Percentiles rank a stretch among this genome's conserved stretches.
Evolutionary conservation across 2,888 invertebrate genomes (phyloP).

Genomic region (Temnothorax rugatulus): DNA sequence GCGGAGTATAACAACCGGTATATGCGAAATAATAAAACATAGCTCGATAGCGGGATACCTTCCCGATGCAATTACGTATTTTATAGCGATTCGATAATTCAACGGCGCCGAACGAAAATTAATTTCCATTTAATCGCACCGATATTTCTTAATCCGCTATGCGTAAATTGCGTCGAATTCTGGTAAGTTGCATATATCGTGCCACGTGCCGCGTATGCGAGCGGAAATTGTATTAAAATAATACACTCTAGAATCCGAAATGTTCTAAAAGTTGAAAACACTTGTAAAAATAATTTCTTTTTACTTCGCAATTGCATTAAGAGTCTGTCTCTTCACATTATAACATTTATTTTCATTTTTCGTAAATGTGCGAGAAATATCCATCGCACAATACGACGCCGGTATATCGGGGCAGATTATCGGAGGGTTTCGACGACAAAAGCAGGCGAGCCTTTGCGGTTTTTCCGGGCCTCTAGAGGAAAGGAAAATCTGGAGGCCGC

Average conservation of each 20-base stretch:
- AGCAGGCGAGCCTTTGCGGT: conserved; percentile 49
- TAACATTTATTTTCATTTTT: not conserved
- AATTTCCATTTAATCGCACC: conserved; percentile 39
- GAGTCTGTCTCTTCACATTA: not conserved
- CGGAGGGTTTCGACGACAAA: conserved; percentile 50
- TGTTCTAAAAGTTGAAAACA: not conserved
- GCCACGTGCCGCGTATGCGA: conserved; percentile 12
- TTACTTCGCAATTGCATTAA: not conserved
- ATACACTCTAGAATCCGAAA: not conserved
- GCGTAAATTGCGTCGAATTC: conserved; percentile 19
- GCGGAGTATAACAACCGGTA: not conserved
- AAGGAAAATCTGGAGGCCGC: conserved; percentile 33
- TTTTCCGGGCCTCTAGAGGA: conserved; percentile 49
- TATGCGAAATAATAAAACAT: conserved; percentile 16
- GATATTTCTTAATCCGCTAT: conserved; percentile 41
- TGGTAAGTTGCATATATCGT: not conserved
- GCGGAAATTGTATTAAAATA: not conserved
- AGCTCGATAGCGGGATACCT: not conserved
- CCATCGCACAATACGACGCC: conserved; percentile 7
- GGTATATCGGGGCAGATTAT: conserved; percentile 12
- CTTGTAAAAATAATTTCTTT: not conserved
- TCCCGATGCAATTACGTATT: conserved; percentile 23
- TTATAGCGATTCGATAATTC: conserved; percentile 34
- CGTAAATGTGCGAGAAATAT: not conserved
- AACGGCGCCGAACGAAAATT: conserved; percentile 34